Percentiles rank a stretch among this genome's conserved stretches.
Evolutionary conservation across 2,797 vertebrate species (phyloP).

Genomic region (Poeciliopsis infans): DNA sequence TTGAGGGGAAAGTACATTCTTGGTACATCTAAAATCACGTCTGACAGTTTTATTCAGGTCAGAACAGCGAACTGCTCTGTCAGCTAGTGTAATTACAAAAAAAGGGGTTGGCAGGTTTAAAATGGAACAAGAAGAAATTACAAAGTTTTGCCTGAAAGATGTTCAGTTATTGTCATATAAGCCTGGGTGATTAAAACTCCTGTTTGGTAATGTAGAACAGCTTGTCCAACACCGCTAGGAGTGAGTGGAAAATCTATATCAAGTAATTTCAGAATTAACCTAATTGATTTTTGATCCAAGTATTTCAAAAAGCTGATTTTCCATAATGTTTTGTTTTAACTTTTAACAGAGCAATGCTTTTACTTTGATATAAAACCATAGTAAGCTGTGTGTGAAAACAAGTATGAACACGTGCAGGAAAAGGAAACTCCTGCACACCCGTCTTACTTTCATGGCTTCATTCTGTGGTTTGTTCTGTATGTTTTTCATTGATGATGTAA

Average conservation of each 20-base stretch:
- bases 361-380: not conserved
- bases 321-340: not conserved
- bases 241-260: not conserved
- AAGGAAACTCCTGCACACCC: not conserved
- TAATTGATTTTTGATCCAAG: not conserved
- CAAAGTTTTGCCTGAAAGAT: constrained; percentile 2
- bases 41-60: constrained; percentile 45
- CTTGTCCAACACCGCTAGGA: not conserved
- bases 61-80: constrained; percentile 16
- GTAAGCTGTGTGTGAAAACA: not conserved
- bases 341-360: not conserved
- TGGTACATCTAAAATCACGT: constrained; percentile 17
- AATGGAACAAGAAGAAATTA: not conserved
- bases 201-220: constrained; percentile 6
- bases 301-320: not conserved
- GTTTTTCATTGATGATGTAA: constrained; percentile 17
- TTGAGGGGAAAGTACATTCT: constrained; percentile 52
- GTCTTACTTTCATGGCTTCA: constrained; percentile 1
- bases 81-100: constrained; percentile 2
- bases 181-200: not conserved
- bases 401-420: not conserved
- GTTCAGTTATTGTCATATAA: not conserved
- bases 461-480: constrained; percentile 18
- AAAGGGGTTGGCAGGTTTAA: not conserved
- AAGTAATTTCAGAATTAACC: not conserved